Percentiles rank a stretch among this genome's conserved stretches.
Conservation (phyloP, 2,797 vertebrate genomes). For the Tangara arthus region DNA sequence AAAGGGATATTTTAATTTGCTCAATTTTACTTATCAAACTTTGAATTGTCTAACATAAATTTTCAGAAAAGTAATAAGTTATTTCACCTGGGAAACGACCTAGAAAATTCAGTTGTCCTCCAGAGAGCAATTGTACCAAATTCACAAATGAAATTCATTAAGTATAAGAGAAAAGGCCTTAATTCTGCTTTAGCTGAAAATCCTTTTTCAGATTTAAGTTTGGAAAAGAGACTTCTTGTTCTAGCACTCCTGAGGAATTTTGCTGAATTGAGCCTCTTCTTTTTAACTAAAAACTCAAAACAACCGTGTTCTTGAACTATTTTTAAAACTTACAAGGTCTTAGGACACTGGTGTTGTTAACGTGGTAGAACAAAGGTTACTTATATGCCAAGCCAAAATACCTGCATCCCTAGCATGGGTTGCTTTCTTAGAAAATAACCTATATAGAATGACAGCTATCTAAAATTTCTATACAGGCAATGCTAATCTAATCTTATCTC, state of each 20-base stretch:
- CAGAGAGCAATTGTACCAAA: conserved; percentile 15
- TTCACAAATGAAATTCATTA: conserved; percentile 7
- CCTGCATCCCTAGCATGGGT: neutral
- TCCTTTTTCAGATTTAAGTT: neutral
- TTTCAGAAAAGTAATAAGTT: neutral
- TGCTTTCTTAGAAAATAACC: neutral
- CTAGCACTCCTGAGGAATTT: neutral
- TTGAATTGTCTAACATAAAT: neutral
- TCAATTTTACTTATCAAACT: neutral
- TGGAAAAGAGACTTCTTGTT: neutral
- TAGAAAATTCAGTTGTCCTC: conserved; percentile 42
- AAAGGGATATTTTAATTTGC: neutral
- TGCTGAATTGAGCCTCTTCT: neutral
- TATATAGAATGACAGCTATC: neutral
- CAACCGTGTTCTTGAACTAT: neutral
- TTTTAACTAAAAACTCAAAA: neutral
- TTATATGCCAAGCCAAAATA: neutral
- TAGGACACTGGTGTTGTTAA: neutral
- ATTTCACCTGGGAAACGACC: conserved; percentile 46
- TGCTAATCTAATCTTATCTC: neutral
- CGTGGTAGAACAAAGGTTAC: neutral
- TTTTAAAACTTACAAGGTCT: neutral
- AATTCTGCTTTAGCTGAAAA: neutral
- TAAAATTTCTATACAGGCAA: neutral
- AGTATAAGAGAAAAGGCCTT: neutral